Evolutionary conservation across 2,888 invertebrate species (phyloP).

Genomic region (Agonum fuliginosum): DNA sequence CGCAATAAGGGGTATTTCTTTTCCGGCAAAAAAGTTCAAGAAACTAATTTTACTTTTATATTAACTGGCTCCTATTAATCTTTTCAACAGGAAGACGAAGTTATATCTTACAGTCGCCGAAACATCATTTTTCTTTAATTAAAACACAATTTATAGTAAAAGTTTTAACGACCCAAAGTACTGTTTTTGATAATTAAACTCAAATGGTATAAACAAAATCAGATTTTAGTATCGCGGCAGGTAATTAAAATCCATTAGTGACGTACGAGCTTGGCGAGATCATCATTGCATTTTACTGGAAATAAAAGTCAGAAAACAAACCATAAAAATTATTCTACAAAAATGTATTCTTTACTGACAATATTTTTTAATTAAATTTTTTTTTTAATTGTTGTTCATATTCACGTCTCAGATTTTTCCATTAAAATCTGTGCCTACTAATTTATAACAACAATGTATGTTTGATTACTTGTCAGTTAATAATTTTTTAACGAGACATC

Average conservation of each 20-base stretch:
- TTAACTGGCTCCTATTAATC: constrained; percentile 47
- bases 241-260: too few relatives aligned
- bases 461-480: not conserved
- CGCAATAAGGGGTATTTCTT: constrained; percentile 12
- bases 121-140: constrained; percentile 51
- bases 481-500: not conserved
- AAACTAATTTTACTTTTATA: constrained; percentile 54
- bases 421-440: too few relatives aligned
- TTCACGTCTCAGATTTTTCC: not conserved
- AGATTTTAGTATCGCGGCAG: not conserved
- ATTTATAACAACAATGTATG: too few relatives aligned
- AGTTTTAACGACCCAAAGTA: constrained; percentile 35
- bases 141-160: constrained; percentile 30
- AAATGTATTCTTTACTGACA: too few relatives aligned
- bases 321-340: too few relatives aligned
- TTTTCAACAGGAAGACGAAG: constrained; percentile 42
- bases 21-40: constrained; percentile 18
- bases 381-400: too few relatives aligned
- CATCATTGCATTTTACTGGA: too few relatives aligned
- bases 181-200: constrained; percentile 24
- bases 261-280: too few relatives aligned
- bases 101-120: constrained; percentile 24
- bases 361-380: too few relatives aligned
- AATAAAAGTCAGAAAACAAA: too few relatives aligned
- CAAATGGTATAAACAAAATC: constrained; percentile 2